phyloP scores from a whole-genome alignment of 1,140 invertebrate genomes.

The Drosophila suzukii region DNA sequence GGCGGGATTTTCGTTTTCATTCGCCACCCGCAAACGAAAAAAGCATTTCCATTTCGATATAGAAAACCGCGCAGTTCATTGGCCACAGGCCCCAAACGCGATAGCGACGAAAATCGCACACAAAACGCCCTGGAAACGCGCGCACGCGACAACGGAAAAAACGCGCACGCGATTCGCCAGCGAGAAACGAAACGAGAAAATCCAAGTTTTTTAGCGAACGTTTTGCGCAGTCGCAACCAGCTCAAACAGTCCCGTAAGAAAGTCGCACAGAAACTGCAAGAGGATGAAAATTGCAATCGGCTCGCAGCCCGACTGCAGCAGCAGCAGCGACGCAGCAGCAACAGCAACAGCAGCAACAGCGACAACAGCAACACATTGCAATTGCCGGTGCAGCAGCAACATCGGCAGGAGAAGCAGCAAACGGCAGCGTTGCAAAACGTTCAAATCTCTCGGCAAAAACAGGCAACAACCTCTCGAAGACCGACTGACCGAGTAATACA shows the following conservation, averaged over 20 bases:
- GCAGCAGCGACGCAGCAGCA: slow-evolving; percentile 14
- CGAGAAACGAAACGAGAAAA: slow-evolving; percentile 20
- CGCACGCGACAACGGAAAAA: slow-evolving; percentile 67
- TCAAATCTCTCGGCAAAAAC: slow-evolving; percentile 30
- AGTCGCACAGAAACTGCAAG: slow-evolving; percentile 84
- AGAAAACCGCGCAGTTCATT: slow-evolving; percentile 49
- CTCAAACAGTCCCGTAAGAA: slow-evolving; percentile 84
- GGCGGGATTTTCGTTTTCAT: slow-evolving; percentile 50
- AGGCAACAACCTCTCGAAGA: slow-evolving; percentile 84
- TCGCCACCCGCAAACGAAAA: slow-evolving; percentile 12
- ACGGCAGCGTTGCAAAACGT: slow-evolving; percentile 37
- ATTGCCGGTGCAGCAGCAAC: slow-evolving; percentile 71
- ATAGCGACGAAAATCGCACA: slow-evolving; percentile 56
- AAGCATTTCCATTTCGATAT: slow-evolving; percentile 39
- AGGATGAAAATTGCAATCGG: slow-evolving; percentile 80
- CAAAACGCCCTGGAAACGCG: slow-evolving; percentile 71
- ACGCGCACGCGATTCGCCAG: slow-evolving; percentile 51
- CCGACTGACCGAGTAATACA: slow-evolving; percentile 84
- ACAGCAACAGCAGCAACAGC: slow-evolving; percentile 27
- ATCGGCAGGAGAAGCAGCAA: slow-evolving; percentile 43
- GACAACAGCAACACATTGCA: slow-evolving; percentile 58
- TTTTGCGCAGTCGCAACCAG: slow-evolving; percentile 69
- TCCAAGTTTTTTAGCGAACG: slow-evolving; percentile 13
- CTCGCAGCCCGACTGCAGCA: slow-evolving; percentile 47
- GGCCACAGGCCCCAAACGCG: slow-evolving; percentile 38